Evolutionary conservation across 2,888 invertebrate genomes (phyloP), one percentile per base, ranked within the genome.

Genomic region (Cyclophora punctaria): DNA sequence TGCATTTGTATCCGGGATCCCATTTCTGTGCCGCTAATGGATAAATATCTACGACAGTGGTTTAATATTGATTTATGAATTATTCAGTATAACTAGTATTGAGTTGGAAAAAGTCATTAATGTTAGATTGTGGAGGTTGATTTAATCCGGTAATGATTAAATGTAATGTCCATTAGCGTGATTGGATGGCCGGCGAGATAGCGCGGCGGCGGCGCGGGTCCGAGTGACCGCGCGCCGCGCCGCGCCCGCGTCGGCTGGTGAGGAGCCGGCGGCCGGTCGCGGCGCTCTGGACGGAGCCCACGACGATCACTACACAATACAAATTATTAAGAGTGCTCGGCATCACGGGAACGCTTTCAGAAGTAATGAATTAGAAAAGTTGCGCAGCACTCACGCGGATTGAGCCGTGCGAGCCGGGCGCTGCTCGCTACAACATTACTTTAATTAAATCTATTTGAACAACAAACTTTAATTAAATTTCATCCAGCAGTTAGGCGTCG

Each of bases 381-480:
- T 88, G 82, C 87, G 82, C 85, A 86, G 85, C 87, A 88, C 87
- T 89, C 87, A 81, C 82, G 73, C 83, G 86, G 85, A 88, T 88
- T 87, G 87, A 87, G 84, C 78, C 77, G 76, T 78, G 73, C 73
- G 66, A 67, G 59, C 55, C 65, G 60, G 76, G 78, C 80, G 80
- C 74, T 72, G 66, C 75, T 79, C 78, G 81, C 83, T 83, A 85
- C 87, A 85, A 83, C 89, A 89, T 89, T 89, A 89, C 87, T 89
- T 89, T 89, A 89, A 89, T 89, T 89, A 89, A 89, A 89, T 89
- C 89, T 89, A 89, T 89, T 89, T 89, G 86, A 89, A 89, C 89
- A 89, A 89, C 89, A 89, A 89, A 89, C 83, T 89, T 89, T 89
- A 89, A 89, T 89, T 89, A 89, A 89, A 89, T 89, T 87, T 89